Percentiles rank a stretch among this genome's conserved stretches.
Conservation (phyloP, 2,113 vertebrate species). For the Haliaeetus leucogaster region DNA sequence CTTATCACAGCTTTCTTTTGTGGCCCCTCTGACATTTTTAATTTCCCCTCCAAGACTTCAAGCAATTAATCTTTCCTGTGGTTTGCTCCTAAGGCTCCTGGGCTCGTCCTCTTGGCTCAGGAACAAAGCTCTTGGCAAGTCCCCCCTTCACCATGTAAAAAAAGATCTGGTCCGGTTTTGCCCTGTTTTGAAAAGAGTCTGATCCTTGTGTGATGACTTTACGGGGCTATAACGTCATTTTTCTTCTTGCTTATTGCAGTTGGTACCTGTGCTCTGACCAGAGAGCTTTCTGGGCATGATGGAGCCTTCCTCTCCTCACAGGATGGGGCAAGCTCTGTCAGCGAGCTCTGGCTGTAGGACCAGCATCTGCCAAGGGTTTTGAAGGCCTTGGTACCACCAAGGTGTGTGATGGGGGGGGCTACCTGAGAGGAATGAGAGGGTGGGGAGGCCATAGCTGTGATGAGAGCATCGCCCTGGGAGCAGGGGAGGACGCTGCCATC, state of each 20-base stretch:
- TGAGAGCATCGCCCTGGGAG: neutral
- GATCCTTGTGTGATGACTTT: neutral
- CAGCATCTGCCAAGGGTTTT: neutral
- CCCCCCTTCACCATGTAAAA: neutral
- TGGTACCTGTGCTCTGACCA: neutral
- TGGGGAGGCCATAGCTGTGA: neutral
- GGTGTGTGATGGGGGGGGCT: neutral
- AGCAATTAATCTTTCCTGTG: constrained; percentile 16
- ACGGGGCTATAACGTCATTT: neutral
- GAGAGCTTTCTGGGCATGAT: rapidly evolving
- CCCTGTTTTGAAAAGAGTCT: neutral
- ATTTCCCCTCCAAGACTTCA: constrained; percentile 7
- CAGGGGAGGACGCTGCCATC: neutral
- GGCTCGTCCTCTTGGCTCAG: neutral
- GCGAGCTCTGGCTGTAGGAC: neutral
- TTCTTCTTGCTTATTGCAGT: neutral
- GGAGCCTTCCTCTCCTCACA: neutral
- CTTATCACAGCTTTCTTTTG: constrained; percentile 1
- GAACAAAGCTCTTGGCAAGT: neutral
- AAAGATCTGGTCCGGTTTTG: neutral
- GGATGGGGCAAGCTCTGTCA: neutral
- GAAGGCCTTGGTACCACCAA: neutral
- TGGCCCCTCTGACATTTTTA: neutral
- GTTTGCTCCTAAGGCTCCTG: neutral
- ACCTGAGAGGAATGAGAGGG: neutral